phyloP scores from a whole-genome alignment of 2,113 vertebrate species.

The Bufo bufo region DNA sequence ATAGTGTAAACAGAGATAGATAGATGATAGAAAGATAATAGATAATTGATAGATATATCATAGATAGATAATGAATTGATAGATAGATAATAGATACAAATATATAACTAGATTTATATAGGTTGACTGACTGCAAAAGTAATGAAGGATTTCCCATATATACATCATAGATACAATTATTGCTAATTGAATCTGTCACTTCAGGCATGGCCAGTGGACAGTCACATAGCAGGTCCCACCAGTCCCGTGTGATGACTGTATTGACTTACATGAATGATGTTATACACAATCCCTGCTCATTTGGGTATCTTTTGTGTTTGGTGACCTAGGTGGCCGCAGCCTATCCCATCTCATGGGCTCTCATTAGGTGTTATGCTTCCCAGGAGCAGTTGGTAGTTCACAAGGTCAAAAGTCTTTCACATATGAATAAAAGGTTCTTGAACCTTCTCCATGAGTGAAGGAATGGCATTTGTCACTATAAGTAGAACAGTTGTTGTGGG shows the following conservation, averaged over 20 bases:
- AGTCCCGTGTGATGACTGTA: constrained; percentile 1
- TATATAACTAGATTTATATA: too few relatives aligned
- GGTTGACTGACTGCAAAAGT: too few relatives aligned
- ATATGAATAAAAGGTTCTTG: constrained; percentile 55
- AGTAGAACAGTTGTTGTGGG: constrained; percentile 47
- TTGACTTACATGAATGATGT: constrained; percentile 11
- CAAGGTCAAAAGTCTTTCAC: constrained; percentile 57
- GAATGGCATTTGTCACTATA: constrained; percentile 54
- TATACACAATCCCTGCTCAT: constrained; percentile 20
- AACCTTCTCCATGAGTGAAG: constrained; percentile 48
- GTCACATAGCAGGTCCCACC: background rate
- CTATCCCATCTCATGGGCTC: constrained; percentile 47
- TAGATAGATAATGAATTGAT: too few relatives aligned
- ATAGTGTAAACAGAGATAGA: too few relatives aligned
- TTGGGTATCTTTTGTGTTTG: constrained; percentile 7
- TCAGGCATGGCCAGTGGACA: background rate
- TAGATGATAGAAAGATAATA: too few relatives aligned
- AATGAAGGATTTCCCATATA: too few relatives aligned
- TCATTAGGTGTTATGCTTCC: constrained; percentile 53
- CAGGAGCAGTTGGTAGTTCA: constrained; percentile 52
- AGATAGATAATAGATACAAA: too few relatives aligned
- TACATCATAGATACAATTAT: too few relatives aligned
- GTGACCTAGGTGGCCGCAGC: constrained; percentile 38
- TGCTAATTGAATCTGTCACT: background rate
- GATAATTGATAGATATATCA: too few relatives aligned